Evolutionary conservation across 2,113 vertebrate species (phyloP), one percentile per base, ranked within the genome.

Genomic region (Condylura cristata): DNA sequence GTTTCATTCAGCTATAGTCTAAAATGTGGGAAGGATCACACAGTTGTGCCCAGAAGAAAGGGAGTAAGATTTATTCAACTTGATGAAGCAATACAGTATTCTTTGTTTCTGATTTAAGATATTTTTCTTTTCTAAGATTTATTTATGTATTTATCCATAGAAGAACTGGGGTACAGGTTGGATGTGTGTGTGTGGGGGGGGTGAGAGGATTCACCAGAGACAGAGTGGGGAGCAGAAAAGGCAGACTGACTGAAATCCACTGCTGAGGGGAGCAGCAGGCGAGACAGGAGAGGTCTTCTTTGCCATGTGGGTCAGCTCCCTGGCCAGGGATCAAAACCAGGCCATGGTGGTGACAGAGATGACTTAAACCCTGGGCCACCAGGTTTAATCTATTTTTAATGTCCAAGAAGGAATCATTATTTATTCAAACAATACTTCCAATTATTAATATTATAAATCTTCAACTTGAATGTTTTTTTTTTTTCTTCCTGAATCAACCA

Each of bases 1-100:
- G 58, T 74, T 91, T 94, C 60, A 94, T 91, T 94, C 60, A 94
- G 28, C 34, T 84, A 37, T 24, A 80, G 60, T 76, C 30, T 89
- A 22, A 91, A 88, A 84, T 65, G 37, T 87, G 46, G 39, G 8
- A 22, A 93, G 51, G 88, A 85, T 87, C 41, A 80, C 26, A 56
- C 11, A 51, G 48, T 34, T 70, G 41, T 6, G 30, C 26, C 71
- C 66, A 39, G 34, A 80, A 93, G 22, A 91, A 95, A 92, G 71
- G 58, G 87, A 84, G 26, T 87, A 22, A 71, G 48, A 87, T 28
- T 41, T 81, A n/a, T 30, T 90, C 41, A 80, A 65, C 30, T 51
- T 66, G n/a, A 83, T 86, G 48, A 84, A 34, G 44, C 30, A 89
- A 78, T 91, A 87, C 60, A 84, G 41, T 72, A 44, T 37, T 86